Evolutionary conservation across 2,113 vertebrate species (phyloP), one percentile per base, ranked within the genome.

Genomic region (Cyprinodon brontotheroides): DNA sequence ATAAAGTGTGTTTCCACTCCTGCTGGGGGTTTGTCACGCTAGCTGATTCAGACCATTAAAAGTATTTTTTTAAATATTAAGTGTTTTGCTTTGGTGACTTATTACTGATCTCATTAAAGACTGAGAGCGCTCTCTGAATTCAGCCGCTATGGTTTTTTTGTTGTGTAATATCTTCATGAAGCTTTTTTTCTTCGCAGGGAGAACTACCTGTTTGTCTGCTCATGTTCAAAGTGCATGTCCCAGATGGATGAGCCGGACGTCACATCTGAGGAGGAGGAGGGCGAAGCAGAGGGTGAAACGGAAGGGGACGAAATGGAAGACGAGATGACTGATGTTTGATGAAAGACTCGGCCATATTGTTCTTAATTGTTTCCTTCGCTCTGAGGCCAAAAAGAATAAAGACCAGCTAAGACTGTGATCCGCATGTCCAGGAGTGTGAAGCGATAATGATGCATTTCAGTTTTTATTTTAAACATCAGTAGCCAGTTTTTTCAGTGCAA

Each of bases 311-410:
- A 98, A 60, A 93, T 98, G 84, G 98, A 98, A 89, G 98, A 99
- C 38, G 98, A 99, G 92, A 99, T 99, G 97, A 99, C 98, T 0
- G 97, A 98, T 0, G 96, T 99, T 89, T 99, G 94, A 97, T 89
- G 74, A 90, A 83, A 88, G 83, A 86, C 86, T 81, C 36, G 36
- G 43, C 74, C 70, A 17, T 61, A 63, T 82, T 87, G 73, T 81
- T 71, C 70, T 77, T 63, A 66, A 74, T 62, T 39, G 8, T 60
- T 75, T 73, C 59, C 59, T 38, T 82, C 64, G 17, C 50, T 68
- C 79, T 67, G 75, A 78, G 63, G 77, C 73, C 63, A 45, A 3
- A 41, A 74, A 77, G 17, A 81, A 78, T 77, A 65, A 83, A 74
- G 65, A 77, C 10, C 40, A 45, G 53, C 59, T 36, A 69, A 74